Conservation (phyloP, 2,888 invertebrate species). For the Frankliniella fusca region DNA sequence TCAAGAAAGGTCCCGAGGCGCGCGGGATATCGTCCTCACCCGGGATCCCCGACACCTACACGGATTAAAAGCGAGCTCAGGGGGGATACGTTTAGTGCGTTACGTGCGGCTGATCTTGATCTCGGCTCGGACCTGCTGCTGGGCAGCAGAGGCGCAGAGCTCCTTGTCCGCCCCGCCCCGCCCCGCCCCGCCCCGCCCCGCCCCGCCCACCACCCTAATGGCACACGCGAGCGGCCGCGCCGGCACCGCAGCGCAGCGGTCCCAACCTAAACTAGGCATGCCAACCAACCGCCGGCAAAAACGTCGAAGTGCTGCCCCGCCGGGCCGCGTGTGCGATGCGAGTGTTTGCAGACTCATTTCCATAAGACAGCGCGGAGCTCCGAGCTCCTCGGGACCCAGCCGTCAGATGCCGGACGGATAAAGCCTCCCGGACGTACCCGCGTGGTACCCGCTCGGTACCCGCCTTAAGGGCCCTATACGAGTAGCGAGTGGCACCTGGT, state of each 20-base stretch:
- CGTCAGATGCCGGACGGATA: slow-evolving; percentile 10
- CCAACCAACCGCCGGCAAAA: not conserved
- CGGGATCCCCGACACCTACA: too few relatives aligned
- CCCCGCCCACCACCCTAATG: not conserved
- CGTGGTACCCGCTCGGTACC: not conserved
- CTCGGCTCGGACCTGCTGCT: not conserved
- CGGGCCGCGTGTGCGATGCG: not conserved
- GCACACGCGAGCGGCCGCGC: slow-evolving; percentile 30
- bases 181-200: not conserved
- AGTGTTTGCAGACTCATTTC: slow-evolving; percentile 10
- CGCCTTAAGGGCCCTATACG: not conserved
- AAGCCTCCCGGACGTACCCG: not conserved
- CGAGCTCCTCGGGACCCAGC: not conserved
- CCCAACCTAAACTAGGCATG: not conserved
- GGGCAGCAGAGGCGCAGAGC: not conserved
- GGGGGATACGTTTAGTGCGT: too few relatives aligned
- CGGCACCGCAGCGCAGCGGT: slow-evolving; percentile 1
- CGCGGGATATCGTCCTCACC: too few relatives aligned
- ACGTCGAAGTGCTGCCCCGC: not conserved
- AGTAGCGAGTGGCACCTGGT: not conserved
- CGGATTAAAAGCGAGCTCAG: too few relatives aligned
- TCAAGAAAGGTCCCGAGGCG: too few relatives aligned
- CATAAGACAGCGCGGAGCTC: slow-evolving; percentile 12
- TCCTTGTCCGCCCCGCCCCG: not conserved
- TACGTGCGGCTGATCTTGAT: too few relatives aligned